Evolutionary conservation across 2,113 vertebrate genomes (phyloP).

Genomic region (Gopherus flavomarginatus): DNA sequence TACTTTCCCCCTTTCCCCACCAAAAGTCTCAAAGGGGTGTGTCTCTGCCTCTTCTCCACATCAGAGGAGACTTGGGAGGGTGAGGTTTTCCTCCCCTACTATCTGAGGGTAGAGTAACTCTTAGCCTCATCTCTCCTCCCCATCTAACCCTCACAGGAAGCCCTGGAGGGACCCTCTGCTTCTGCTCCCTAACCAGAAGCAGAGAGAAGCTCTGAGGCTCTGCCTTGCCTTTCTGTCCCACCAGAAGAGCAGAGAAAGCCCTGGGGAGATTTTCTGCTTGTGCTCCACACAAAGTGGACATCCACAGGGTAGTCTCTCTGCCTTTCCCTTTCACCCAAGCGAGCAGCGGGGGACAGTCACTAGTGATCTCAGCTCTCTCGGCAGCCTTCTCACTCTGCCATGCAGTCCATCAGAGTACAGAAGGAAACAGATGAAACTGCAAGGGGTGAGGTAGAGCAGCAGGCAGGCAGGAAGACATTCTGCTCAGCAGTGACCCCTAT

Average conservation of each 20-base stretch:
- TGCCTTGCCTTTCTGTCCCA: neutral
- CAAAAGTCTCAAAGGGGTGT: neutral
- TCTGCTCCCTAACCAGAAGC: neutral
- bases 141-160: neutral
- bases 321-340: neutral
- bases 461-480: neutral
- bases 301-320: neutral
- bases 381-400: neutral
- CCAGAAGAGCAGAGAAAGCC: neutral
- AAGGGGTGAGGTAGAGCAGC: neutral
- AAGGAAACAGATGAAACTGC: accelerated
- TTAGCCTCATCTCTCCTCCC: no score
- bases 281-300: neutral
- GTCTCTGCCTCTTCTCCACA: neutral
- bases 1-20: neutral
- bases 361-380: neutral
- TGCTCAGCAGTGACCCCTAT: neutral
- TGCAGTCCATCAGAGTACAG: neutral
- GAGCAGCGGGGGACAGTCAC: neutral
- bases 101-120: neutral
- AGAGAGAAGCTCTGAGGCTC: neutral
- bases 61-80: neutral
- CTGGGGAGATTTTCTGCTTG: neutral
- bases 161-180: neutral
- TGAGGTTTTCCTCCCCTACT: neutral